These are phyloP conservation scores for Amiota communis DNA, from an alignment of 2,888 invertebrate genomes.

Conservation along the genomic window DNA sequence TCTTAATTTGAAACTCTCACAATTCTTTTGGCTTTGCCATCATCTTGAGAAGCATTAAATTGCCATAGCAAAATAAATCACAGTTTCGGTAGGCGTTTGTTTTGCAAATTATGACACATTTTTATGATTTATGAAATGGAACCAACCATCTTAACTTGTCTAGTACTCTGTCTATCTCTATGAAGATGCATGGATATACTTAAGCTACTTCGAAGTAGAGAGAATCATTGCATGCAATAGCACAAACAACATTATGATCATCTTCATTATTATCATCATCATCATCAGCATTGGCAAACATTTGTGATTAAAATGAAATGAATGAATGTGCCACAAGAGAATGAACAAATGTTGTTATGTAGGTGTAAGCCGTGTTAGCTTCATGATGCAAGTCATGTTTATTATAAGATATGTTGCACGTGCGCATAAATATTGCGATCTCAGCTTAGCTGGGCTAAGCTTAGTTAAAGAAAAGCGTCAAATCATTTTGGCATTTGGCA, in stretches of 20 bases:
- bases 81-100: constrained; percentile 26
- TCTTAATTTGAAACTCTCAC: too few relatives aligned
- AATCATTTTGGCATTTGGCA: constrained; percentile 13
- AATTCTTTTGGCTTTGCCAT: too few relatives aligned
- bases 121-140: constrained; percentile 57
- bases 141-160: neutral
- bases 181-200: neutral
- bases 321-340: neutral
- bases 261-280: neutral
- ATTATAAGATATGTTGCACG: neutral
- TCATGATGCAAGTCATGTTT: constrained; percentile 12
- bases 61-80: constrained; percentile 5
- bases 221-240: neutral
- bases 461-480: neutral
- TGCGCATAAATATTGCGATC: neutral
- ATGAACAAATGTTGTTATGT: neutral
- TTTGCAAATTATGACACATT: constrained; percentile 61
- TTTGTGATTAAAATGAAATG: neutral
- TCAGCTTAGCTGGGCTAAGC: too few relatives aligned
- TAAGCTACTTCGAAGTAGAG: neutral
- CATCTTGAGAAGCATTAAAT: too few relatives aligned
- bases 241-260: neutral
- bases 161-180: neutral
- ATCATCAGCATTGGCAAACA: neutral
- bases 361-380: neutral